These are phyloP conservation scores for Spea multiplicata DNA, from an alignment of 2,113 vertebrate genomes.

Conservation along the genomic window DNA sequence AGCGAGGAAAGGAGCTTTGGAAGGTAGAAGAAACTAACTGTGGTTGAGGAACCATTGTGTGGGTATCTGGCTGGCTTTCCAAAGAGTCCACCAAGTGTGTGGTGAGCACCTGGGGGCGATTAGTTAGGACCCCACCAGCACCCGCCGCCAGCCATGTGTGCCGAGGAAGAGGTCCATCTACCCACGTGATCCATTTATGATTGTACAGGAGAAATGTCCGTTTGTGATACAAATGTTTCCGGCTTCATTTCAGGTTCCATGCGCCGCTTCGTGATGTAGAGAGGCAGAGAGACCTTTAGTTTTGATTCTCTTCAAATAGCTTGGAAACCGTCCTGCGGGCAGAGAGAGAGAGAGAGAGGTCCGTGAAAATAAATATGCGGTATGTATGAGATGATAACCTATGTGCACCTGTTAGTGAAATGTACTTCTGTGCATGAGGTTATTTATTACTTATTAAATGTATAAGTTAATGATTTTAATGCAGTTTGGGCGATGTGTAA, in stretches of 20 bases:
- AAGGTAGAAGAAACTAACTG: slow-evolving; percentile 26
- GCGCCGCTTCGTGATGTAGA: not conserved
- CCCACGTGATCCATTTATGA: not conserved
- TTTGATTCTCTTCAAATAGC: slow-evolving; percentile 65
- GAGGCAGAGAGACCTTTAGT: slow-evolving; percentile 53
- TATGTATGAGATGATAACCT: too few relatives aligned
- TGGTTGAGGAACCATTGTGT: not conserved
- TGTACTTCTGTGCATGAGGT: too few relatives aligned
- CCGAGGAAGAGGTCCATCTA: not conserved
- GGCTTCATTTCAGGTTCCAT: not conserved
- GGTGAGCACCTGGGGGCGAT: not conserved
- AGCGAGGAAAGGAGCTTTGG: not conserved
- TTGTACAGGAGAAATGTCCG: not conserved
- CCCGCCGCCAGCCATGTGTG: not conserved
- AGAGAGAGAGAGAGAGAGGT: not conserved
- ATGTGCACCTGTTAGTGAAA: too few relatives aligned
- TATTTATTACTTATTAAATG: too few relatives aligned
- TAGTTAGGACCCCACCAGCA: not conserved
- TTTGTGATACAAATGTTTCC: slow-evolving; percentile 4
- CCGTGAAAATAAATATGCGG: not conserved
- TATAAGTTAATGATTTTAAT: too few relatives aligned
- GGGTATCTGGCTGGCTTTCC: slow-evolving; percentile 9
- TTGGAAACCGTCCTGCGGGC: slow-evolving; percentile 69
- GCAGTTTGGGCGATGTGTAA: too few relatives aligned
- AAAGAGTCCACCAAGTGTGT: not conserved